Evolutionary conservation across 1,140 invertebrate genomes (phyloP), one percentile per base, ranked within the genome.

Genomic region (Helicoverpa armigera): DNA sequence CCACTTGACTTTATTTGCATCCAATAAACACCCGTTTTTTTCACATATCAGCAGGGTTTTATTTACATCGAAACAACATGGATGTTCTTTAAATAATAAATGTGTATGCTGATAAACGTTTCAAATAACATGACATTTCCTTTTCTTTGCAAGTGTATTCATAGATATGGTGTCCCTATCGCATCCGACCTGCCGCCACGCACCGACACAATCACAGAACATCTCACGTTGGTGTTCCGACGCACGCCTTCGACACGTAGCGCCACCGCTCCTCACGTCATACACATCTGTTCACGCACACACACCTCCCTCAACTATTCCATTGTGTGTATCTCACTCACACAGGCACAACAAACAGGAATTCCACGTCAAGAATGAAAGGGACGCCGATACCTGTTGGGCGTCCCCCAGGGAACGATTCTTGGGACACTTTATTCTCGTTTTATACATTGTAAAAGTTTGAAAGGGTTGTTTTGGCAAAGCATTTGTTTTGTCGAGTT

Each of bases 361-460:
- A 70, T 58, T 51, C 43, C 50, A 50, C 51, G 29, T 31, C 60
- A 29, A 79, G 76, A 43, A 53, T 31, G 63, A 70, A 51, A 56
- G 53, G 48, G 76, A 79, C 5, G 18, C 31, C 12, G 16, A 70
- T 70, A 79, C 76, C 76, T 79, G 76, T 69, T 70, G 76, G 76
- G 76, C 63, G 76, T 79, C 65, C 63, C 65, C 29, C 35, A 70
- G 76, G 65, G 76, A 53, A 70, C 51, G 29, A 70, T 70, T 79
- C 76, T 79, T 60, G 51, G 75, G 53, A 35, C 76, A 70, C 63
- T 79, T 78, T 78, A 69, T 78, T 79, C 54, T 70, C 76, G 9
- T 69, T 79, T 79, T 79, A 70, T 79, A 79, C 76, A 79, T 70
- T 79, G 76, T 79, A 67, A 58, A 79, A 79, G 65, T 79, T 79